phyloP scores from a whole-genome alignment of 2,888 invertebrate species.

The Oscheius sp. region DNA sequence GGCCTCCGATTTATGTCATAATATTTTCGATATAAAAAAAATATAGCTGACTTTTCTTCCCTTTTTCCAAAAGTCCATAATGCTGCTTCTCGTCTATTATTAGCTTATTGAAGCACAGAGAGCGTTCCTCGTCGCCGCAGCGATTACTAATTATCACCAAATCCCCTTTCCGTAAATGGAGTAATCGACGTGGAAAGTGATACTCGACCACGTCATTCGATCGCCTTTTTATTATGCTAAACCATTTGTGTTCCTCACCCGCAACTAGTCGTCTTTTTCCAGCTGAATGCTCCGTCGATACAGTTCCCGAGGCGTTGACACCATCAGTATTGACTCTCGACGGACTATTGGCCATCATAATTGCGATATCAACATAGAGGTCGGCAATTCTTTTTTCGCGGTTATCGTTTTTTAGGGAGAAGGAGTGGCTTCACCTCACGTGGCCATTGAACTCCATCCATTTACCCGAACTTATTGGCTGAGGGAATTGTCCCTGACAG shows the following conservation, averaged over 20 bases:
- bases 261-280: neutral
- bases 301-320: conserved; percentile 52
- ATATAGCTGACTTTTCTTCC: neutral
- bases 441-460: conserved; percentile 62
- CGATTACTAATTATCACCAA: neutral
- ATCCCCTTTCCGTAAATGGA: neutral
- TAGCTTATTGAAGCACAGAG: no score
- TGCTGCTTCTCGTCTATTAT: neutral
- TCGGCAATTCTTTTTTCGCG: conserved; percentile 8
- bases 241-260: neutral
- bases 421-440: conserved; percentile 58
- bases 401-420: conserved; percentile 42
- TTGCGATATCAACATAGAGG: conserved; percentile 59
- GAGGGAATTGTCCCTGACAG: conserved; percentile 55
- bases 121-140: neutral
- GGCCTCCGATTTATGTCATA: neutral
- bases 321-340: conserved; percentile 37
- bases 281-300: conserved; percentile 52
- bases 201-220: no score
- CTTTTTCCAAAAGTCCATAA: neutral
- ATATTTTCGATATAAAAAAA: no score
- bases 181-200: neutral
- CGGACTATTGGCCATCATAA: conserved; percentile 50
- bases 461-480: conserved; percentile 58
- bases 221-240: no score